A percentile compares a stretch with the other conserved stretches of the same genome.
Evolutionary conservation across 2,797 vertebrate genomes (phyloP).

Genomic region (Labroides dimidiatus): DNA sequence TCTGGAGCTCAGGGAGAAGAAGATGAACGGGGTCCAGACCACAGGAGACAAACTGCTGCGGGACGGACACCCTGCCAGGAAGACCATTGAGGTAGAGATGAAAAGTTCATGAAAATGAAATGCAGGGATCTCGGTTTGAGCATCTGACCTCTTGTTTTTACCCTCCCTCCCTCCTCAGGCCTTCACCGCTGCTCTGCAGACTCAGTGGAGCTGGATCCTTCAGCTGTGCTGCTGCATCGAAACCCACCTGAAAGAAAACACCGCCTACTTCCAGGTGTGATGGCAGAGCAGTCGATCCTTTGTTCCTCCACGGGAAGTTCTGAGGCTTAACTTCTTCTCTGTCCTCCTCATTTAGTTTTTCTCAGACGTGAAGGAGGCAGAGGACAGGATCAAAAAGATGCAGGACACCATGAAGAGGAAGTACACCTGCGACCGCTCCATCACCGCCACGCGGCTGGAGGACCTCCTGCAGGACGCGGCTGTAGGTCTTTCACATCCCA

Average conservation of each 20-base stretch:
- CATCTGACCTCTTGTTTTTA: background rate
- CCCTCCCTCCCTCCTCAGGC: constrained; percentile 71
- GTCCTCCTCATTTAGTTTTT: constrained; percentile 84
- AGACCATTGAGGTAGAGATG: constrained; percentile 87
- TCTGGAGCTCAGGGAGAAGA: constrained; percentile 91
- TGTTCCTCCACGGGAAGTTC: no score
- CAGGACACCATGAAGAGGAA: constrained; percentile 91
- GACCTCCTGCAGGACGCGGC: constrained; percentile 92
- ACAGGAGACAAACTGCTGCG: constrained; percentile 89
- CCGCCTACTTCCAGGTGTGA: constrained; percentile 91
- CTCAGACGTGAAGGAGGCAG: constrained; percentile 88
- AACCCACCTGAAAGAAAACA: constrained; percentile 93
- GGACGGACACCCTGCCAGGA: constrained; percentile 88
- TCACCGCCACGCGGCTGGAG: constrained; percentile 91
- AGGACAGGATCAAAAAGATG: constrained; percentile 88
- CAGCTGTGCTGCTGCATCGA: constrained; percentile 96
- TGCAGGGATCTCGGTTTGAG: no score
- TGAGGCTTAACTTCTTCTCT: background rate
- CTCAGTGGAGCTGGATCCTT: constrained; percentile 97
- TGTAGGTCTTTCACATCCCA: constrained; percentile 68
- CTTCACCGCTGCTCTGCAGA: constrained; percentile 93
- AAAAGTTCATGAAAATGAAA: background rate
- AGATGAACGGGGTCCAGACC: constrained; percentile 87
- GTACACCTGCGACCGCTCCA: constrained; percentile 89
- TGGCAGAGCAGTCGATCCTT: background rate